These are phyloP conservation scores for Eremophila alpestris DNA, from an alignment of 2,797 vertebrate species.

Conservation along the genomic window DNA sequence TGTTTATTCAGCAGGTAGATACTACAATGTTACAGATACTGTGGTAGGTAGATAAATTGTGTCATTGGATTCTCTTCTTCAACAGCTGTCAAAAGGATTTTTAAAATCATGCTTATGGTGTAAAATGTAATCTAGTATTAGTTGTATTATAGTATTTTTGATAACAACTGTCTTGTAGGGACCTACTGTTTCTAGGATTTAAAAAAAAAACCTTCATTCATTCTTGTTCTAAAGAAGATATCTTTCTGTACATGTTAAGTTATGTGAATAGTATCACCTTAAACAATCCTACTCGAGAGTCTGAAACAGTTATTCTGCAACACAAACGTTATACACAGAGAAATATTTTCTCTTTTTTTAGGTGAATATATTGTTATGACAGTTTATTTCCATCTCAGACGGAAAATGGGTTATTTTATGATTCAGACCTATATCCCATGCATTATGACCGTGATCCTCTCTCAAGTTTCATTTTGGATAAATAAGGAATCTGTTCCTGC, in stretches of 20 bases:
- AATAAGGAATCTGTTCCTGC: conserved; percentile 99
- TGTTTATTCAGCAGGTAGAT: neutral
- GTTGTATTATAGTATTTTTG: neutral
- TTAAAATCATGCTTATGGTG: neutral
- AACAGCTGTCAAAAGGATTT: neutral
- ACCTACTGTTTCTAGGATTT: neutral
- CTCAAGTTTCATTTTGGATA: conserved; percentile 99
- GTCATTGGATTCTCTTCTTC: neutral
- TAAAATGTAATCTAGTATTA: neutral
- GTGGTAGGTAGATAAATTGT: neutral
- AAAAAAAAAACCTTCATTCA: neutral
- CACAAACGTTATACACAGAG: neutral
- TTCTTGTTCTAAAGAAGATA: neutral
- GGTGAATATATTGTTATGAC: conserved; percentile 99
- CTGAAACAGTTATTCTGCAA: neutral
- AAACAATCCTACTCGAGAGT: neutral
- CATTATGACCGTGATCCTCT: conserved; percentile 99
- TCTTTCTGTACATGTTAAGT: neutral
- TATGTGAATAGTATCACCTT: neutral
- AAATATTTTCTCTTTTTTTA: conserved; percentile 54
- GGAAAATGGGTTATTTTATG: conserved; percentile 99
- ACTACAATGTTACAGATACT: neutral
- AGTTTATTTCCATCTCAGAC: conserved; percentile 94
- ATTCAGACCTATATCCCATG: conserved; percentile 99
- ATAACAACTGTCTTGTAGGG: neutral